Percentiles rank a stretch among this genome's conserved stretches.
phyloP scores from a whole-genome alignment of 2,797 vertebrate genomes.

The Pangasius larnaudii region DNA sequence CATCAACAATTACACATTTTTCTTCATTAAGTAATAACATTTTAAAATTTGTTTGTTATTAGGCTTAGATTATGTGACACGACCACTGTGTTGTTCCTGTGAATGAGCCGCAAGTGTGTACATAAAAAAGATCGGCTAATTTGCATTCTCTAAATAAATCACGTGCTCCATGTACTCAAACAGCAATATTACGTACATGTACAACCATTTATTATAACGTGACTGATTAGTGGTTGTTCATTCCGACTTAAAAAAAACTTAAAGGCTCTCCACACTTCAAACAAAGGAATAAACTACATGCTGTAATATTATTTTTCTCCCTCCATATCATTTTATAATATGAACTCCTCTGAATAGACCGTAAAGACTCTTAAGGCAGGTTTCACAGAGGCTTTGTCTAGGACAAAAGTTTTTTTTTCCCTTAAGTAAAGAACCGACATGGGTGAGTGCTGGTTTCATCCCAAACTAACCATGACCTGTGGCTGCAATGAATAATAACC shows the following conservation, averaged over 20 bases:
- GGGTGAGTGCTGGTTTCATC: background rate
- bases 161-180: background rate
- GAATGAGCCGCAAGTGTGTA: background rate
- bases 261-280: background rate
- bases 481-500: conserved; percentile 48
- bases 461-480: conserved; percentile 16
- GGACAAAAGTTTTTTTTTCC: background rate
- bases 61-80: background rate
- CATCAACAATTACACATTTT: background rate
- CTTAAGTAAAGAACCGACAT: background rate
- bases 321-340: background rate
- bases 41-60: background rate
- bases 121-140: background rate
- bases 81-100: background rate
- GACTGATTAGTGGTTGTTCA: background rate
- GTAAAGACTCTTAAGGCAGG: background rate
- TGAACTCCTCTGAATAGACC: background rate
- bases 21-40: background rate
- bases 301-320: background rate
- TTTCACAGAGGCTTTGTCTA: background rate
- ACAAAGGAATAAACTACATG: background rate
- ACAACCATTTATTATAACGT: background rate
- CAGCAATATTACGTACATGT: background rate
- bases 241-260: background rate
- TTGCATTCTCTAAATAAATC: background rate